Conservation (phyloP, 2,797 vertebrate species). For the Melanotaenia maccullochi region DNA sequence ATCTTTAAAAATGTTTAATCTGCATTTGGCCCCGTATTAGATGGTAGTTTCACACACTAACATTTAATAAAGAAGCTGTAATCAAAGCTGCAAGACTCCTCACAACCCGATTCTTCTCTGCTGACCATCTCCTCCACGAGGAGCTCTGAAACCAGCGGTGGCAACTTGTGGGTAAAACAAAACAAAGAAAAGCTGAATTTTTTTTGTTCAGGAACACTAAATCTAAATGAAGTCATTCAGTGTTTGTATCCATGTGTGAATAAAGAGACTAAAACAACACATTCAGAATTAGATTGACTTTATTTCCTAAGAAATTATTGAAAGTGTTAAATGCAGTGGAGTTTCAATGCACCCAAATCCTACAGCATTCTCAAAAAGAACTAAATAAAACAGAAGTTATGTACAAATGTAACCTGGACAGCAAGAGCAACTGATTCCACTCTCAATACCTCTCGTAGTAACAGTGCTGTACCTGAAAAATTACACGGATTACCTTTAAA, state of each 20-base stretch:
- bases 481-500: slow-evolving; percentile 35
- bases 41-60: too few relatives aligned
- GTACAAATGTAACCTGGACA: slow-evolving; percentile 58
- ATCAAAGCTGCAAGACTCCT: too few relatives aligned
- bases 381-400: slow-evolving; percentile 27
- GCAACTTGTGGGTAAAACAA: too few relatives aligned
- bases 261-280: slow-evolving; percentile 3
- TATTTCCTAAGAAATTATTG: slow-evolving; percentile 80
- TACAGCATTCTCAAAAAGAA: slow-evolving; percentile 45
- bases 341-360: slow-evolving; percentile 55
- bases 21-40: too few relatives aligned
- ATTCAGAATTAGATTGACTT: slow-evolving; percentile 64
- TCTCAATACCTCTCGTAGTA: slow-evolving; percentile 35
- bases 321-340: slow-evolving; percentile 65
- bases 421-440: slow-evolving; percentile 34
- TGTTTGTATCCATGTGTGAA: background rate
- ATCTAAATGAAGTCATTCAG: background rate
- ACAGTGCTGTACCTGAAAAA: slow-evolving; percentile 69
- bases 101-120: too few relatives aligned
- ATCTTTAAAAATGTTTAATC: too few relatives aligned
- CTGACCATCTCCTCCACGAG: too few relatives aligned
- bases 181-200: too few relatives aligned
- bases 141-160: too few relatives aligned
- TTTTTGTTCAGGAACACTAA: too few relatives aligned
- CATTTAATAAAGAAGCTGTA: too few relatives aligned